Evolutionary conservation across 1,140 invertebrate genomes (phyloP).

Genomic region (Bradynema listronoti): DNA sequence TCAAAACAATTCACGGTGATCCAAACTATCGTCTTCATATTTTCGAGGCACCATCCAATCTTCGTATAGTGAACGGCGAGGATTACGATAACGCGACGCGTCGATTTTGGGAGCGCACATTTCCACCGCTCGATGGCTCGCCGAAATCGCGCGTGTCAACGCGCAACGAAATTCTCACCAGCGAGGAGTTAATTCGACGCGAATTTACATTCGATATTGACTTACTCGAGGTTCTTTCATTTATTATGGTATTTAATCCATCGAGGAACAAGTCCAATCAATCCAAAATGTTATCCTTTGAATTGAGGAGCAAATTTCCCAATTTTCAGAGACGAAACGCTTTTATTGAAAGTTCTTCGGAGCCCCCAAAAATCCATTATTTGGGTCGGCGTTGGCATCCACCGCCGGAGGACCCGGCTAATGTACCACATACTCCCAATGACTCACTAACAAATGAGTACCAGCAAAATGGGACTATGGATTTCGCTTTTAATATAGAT

Average conservation of each 20-base stretch:
- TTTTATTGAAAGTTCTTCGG: constrained; percentile 52
- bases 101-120: too few species aligned
- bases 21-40: too few species aligned
- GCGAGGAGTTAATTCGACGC: constrained; percentile 49
- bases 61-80: too few species aligned
- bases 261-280: too few species aligned
- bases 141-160: too few species aligned
- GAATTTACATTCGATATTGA: constrained; percentile 54
- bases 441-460: not conserved
- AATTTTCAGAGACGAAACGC: constrained; percentile 38
- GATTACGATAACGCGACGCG: too few species aligned
- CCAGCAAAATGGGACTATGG: too few species aligned
- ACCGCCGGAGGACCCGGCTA: constrained; percentile 52
- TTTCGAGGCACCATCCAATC: too few species aligned
- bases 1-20: too few species aligned
- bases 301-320: not conserved
- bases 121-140: too few species aligned
- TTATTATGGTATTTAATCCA: too few species aligned
- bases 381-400: constrained; percentile 53
- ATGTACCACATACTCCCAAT: constrained; percentile 39
- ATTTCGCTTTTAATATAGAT: too few species aligned
- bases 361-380: constrained; percentile 35
- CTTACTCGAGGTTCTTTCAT: constrained; percentile 30
- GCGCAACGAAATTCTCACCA: constrained; percentile 56
- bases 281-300: not conserved